phyloP scores from a whole-genome alignment of 2,888 invertebrate species.

The Steinernema scapterisci region DNA sequence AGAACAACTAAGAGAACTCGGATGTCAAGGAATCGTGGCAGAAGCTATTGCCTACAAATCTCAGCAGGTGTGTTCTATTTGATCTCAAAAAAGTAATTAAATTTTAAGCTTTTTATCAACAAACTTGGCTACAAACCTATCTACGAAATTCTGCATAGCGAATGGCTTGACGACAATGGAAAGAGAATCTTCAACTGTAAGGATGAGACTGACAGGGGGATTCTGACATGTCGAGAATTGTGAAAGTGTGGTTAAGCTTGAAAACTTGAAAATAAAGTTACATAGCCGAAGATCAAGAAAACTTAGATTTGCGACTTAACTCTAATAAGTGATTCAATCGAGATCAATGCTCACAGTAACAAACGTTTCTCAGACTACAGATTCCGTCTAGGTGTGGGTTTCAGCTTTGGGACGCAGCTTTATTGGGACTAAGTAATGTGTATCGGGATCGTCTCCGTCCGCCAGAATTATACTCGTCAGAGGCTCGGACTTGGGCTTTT shows the following conservation, averaged over 20 bases:
- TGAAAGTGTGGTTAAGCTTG: too few species aligned
- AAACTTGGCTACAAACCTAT: slow-evolving; percentile 28
- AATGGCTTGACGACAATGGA: slow-evolving; percentile 33
- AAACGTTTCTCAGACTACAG: too few species aligned
- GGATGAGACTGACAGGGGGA: slow-evolving; percentile 16
- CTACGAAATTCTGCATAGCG: slow-evolving; percentile 24
- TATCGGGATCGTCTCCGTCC: slow-evolving; percentile 40
- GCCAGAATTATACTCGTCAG: slow-evolving; percentile 37
- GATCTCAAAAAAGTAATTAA: neutral
- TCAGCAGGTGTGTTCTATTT: slow-evolving; percentile 37
- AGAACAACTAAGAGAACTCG: slow-evolving; percentile 36
- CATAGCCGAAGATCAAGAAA: too few species aligned
- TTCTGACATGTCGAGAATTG: slow-evolving; percentile 27
- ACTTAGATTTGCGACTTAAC: too few species aligned
- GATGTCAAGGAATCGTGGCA: slow-evolving; percentile 44
- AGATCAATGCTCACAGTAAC: too few species aligned
- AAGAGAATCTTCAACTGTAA: slow-evolving; percentile 34
- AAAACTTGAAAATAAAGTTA: too few species aligned
- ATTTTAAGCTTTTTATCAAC: slow-evolving; percentile 27
- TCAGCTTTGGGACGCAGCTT: too few species aligned
- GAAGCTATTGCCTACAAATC: slow-evolving; percentile 47
- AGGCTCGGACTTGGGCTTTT: slow-evolving; percentile 41
- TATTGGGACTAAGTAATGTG: slow-evolving; percentile 36
- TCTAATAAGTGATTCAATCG: too few species aligned
- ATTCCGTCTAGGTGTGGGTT: too few species aligned